These are phyloP conservation scores for Lepidocyrtinus sp. DNA, from an alignment of 2,888 invertebrate genomes.

Conservation along the genomic window DNA sequence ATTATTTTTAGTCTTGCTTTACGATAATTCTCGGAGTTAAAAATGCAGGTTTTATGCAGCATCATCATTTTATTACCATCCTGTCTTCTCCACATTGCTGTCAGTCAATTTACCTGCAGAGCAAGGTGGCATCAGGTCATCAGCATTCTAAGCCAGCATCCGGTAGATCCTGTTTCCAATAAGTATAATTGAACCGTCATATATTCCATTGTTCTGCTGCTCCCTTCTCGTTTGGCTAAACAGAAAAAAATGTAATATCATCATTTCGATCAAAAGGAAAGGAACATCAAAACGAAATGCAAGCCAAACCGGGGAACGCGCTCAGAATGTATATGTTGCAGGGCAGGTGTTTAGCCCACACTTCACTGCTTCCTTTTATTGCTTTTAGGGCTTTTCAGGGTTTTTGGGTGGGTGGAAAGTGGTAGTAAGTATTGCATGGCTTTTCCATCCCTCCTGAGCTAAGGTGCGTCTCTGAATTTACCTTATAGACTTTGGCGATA, in stretches of 20 bases:
- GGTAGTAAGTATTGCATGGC: neutral
- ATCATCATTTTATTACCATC: neutral
- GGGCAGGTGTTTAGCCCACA: constrained; percentile 22
- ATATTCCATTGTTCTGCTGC: neutral
- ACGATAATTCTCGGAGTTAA: neutral
- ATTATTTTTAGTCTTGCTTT: too few species aligned
- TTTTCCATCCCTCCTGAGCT: neutral
- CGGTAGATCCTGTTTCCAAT: constrained; percentile 49
- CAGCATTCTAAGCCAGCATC: constrained; percentile 30
- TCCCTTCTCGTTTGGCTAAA: neutral
- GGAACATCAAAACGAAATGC: neutral
- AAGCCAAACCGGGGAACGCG: too few species aligned
- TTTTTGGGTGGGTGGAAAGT: constrained; percentile 34
- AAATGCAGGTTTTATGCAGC: constrained; percentile 5
- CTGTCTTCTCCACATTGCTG: neutral
- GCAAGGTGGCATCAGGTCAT: constrained; percentile 51
- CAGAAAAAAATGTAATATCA: constrained; percentile 39
- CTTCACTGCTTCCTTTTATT: neutral
- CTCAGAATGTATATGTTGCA: constrained; percentile 43
- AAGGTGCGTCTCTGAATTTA: too few species aligned
- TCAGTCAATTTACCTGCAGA: neutral
- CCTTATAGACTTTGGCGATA: too few species aligned
- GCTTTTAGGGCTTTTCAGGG: constrained; percentile 20
- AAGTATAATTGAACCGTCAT: constrained; percentile 15
- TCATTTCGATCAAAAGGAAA: neutral